phyloP scores from a whole-genome alignment of 2,113 vertebrate genomes.

The Cottus gobio region DNA sequence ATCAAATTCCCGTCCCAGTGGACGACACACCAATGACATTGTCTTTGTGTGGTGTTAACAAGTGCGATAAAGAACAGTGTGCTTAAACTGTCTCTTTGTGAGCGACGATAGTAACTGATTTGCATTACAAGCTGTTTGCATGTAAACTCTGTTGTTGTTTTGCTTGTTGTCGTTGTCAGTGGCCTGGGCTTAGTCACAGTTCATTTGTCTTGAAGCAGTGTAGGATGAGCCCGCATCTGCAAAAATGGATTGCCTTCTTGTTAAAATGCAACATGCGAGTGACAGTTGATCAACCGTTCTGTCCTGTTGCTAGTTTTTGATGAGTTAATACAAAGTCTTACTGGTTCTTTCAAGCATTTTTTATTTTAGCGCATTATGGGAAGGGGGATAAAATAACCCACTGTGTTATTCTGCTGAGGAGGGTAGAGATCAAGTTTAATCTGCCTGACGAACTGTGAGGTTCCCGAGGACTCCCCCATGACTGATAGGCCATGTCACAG shows the following conservation, averaged over 20 bases:
- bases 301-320: background rate
- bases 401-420: background rate
- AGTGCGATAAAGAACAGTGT: background rate
- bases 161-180: background rate
- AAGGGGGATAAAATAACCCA: background rate
- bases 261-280: background rate
- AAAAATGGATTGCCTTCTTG: background rate
- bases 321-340: background rate
- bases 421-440: constrained; percentile 40
- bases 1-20: background rate
- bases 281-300: background rate
- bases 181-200: background rate
- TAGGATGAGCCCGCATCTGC: background rate
- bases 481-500: constrained; percentile 58
- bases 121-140: background rate
- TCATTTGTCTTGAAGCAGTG: background rate
- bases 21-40: background rate
- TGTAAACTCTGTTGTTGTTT: background rate
- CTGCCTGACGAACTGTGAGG: constrained; percentile 7
- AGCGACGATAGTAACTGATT: background rate
- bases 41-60: background rate
- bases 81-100: background rate
- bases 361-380: background rate
- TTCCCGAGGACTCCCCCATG: constrained; percentile 20
- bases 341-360: background rate